phyloP scores from a whole-genome alignment of 30 jellyfish, hydroid and myxozoan genomes.

The Hydra vulgaris region DNA sequence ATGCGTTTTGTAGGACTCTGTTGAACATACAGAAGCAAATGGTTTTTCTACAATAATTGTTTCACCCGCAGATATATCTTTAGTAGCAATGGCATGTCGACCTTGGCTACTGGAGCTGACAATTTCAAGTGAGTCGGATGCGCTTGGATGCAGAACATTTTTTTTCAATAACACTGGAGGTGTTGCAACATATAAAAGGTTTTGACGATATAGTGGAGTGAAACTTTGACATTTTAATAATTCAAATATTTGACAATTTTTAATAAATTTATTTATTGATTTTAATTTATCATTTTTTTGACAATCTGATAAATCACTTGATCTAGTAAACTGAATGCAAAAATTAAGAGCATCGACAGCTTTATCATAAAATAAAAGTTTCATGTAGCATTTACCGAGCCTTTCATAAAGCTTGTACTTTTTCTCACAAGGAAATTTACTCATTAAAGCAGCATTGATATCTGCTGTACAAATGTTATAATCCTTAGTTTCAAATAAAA shows the following conservation, averaged over 20 bases:
- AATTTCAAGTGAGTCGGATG: conserved; percentile 42
- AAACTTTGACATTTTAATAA: not conserved
- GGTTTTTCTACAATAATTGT: conserved; percentile 64
- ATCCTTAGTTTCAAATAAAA: conserved; percentile 32
- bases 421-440: conserved; percentile 42
- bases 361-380: not conserved
- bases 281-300: conserved; percentile 27
- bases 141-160: conserved; percentile 48
- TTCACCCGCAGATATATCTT: conserved; percentile 75
- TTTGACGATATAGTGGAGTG: no score
- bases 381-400: conserved; percentile 33
- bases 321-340: conserved; percentile 22
- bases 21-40: conserved; percentile 35
- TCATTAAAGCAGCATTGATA: conserved; percentile 36
- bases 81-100: conserved; percentile 62
- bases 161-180: conserved; percentile 25
- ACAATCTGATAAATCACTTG: conserved; percentile 22
- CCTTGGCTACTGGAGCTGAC: conserved; percentile 23
- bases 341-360: conserved; percentile 28
- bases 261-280: conserved; percentile 4
- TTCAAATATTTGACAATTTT: not conserved
- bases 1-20: conserved; percentile 41
- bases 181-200: not conserved
- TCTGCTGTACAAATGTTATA: conserved; percentile 35
- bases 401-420: conserved; percentile 50